Base-by-base conservation (phyloP, 2,113 vertebrate species). In the Misgurnus anguillicaudatus region DNA sequence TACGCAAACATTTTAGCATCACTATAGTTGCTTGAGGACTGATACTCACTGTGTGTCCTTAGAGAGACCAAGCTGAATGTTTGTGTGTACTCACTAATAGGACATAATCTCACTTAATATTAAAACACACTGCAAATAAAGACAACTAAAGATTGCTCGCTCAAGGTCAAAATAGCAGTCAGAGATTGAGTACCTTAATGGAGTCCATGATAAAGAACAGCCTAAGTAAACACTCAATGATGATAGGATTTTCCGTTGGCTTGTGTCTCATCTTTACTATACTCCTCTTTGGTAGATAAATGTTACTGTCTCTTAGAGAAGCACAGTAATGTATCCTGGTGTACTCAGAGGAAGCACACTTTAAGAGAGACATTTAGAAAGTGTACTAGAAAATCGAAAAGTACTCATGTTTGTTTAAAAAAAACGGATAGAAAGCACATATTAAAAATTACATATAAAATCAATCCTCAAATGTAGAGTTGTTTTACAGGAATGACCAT, bases 41-140 rank as follows among this genome's bases (percentile, higher is more conserved):
- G 47, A 82, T 69, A 79, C 85, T 85, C 79, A 24, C 80, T 76
- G 68, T 51, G 64, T 73, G 79, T 81, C 75, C 57, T 78, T 21
- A 58, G 55, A 77, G 63, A 57, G 57, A 42, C n/a, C 47, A 53
- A 42, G 61, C 24, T 9, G 55, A 79, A 75, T 60, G 65, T 51
- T 60, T 41, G 41, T 75, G 65, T 66, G 4, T 69, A 0, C 55
- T 61, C 11, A 17, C 38, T 73, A 80, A 73, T 72, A 57, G 38
- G 13, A 21, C 39, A 36, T 38, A 14, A 63, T 73, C 31, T 53
- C 61, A 16, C 17, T 19, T 13, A 42, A 61, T 74, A 48, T 5
- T 41, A 62, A 74, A 61, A 61, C 31, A 74, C 14, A 61, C 51
- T 48, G 11, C 11, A 14, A 13, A 62, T 47, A 48, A 9, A 47